Percentiles rank a stretch among this genome's conserved stretches.
phyloP scores from a whole-genome alignment of 2,797 vertebrate genomes.

The Denticeps clupeoides region DNA sequence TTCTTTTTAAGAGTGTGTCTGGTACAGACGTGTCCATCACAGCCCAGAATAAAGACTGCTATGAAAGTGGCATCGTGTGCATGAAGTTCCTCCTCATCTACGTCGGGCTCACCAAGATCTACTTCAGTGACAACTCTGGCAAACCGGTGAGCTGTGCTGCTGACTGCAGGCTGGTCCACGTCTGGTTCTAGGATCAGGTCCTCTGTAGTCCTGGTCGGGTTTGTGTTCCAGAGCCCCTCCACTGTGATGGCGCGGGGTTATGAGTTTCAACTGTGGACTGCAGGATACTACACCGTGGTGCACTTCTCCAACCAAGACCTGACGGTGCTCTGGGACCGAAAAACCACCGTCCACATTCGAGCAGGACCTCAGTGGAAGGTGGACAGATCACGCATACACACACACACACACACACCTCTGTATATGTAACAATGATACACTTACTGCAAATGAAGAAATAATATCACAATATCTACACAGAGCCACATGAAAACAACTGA shows the following conservation, averaged over 20 bases:
- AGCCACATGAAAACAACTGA: not conserved
- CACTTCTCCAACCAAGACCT: conserved; percentile 83
- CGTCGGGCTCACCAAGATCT: conserved; percentile 83
- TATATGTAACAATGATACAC: too few relatives aligned
- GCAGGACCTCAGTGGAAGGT: conserved; percentile 93
- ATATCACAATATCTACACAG: not conserved
- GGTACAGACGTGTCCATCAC: conserved; percentile 82
- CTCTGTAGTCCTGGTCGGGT: not conserved
- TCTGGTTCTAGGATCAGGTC: not conserved
- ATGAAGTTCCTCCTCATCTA: conserved; percentile 90
- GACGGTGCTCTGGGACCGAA: conserved; percentile 91
- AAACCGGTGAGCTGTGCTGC: conserved; percentile 71
- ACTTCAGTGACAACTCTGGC: conserved; percentile 81
- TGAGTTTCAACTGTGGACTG: conserved; percentile 84
- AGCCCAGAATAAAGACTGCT: conserved; percentile 94
- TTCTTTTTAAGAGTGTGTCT: conserved; percentile 68
- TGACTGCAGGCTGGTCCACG: too few relatives aligned
- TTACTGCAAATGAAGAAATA: too few relatives aligned
- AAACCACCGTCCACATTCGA: conserved; percentile 90
- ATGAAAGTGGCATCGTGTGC: conserved; percentile 95
- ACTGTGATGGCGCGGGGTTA: conserved; percentile 63
- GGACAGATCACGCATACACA: conserved; percentile 10
- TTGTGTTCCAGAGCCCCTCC: conserved; percentile 52
- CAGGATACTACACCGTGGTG: conserved; percentile 82
- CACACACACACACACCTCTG: not conserved